Percentiles rank a stretch among this genome's conserved stretches.
Evolutionary conservation across 1,140 invertebrate genomes (phyloP).

Genomic region (Grapholita molesta): DNA sequence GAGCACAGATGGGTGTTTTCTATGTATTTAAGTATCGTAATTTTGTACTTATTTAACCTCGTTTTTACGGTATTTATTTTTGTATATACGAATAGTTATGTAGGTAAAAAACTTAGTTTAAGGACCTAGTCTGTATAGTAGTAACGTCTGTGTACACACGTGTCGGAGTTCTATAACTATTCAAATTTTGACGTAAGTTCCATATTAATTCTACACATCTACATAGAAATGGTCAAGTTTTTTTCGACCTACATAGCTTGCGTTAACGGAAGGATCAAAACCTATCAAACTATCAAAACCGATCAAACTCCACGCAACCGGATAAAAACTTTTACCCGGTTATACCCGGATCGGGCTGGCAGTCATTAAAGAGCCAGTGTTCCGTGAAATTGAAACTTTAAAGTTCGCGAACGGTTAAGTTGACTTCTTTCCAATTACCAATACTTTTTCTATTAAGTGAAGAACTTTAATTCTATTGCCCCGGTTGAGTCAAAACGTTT

Average conservation of each 20-base stretch:
- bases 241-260: neutral
- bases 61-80: no score
- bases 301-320: neutral
- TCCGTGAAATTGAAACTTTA: conserved; percentile 12
- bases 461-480: neutral
- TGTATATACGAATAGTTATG: no score
- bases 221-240: neutral
- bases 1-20: no score
- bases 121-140: no score
- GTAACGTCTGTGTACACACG: no score
- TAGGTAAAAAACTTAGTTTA: no score
- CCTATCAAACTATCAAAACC: neutral
- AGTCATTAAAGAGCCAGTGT: neutral
- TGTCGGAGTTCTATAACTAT: no score
- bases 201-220: neutral
- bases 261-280: neutral
- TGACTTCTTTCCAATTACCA: neutral
- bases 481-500: neutral
- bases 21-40: no score
- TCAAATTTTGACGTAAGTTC: no score
- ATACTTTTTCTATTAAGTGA: conserved; percentile 2
- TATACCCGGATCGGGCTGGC: neutral
- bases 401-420: neutral
- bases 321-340: neutral
- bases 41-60: no score